Percentiles rank a stretch among this genome's conserved stretches.
These are phyloP conservation scores for Euclidia mi DNA, from an alignment of 2,888 invertebrate genomes.

Conservation along the genomic window DNA sequence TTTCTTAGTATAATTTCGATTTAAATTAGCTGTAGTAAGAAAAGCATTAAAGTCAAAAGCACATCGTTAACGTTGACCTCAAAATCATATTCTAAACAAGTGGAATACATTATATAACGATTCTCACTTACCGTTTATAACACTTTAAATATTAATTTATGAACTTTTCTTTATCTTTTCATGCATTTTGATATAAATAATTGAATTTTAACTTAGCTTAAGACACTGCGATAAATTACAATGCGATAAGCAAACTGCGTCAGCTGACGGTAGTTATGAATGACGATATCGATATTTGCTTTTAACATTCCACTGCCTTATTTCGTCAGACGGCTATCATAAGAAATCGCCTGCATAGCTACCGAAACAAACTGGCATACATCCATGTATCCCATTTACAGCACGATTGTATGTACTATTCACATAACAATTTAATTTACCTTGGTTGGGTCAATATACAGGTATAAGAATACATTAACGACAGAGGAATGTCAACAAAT, in stretches of 20 bases:
- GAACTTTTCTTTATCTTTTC: not conserved
- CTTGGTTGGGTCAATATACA: too few species aligned
- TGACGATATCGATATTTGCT: not conserved
- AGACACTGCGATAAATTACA: not conserved
- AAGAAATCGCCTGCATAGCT: not conserved
- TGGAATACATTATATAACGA: not conserved
- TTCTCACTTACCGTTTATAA: not conserved
- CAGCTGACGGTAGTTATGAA: slow-evolving; percentile 1
- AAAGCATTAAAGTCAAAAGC: not conserved
- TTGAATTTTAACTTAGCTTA: slow-evolving; percentile 10
- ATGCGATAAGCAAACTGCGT: slow-evolving; percentile 7
- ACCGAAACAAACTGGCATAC: too few species aligned
- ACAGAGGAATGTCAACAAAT: slow-evolving; percentile 8
- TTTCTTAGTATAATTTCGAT: not conserved
- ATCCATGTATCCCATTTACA: not conserved
- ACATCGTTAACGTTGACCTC: not conserved
- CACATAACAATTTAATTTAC: too few species aligned
- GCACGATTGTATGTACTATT: too few species aligned
- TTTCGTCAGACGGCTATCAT: too few species aligned
- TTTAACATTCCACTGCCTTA: slow-evolving; percentile 4
- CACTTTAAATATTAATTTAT: too few species aligned
- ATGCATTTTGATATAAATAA: slow-evolving; percentile 15
- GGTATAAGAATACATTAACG: too few species aligned
- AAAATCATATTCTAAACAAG: not conserved
- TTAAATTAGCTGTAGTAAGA: not conserved